Base-by-base conservation (phyloP, 53 echinoderm and acorn worm genomes). In the Holothuria leucospilota region DNA sequence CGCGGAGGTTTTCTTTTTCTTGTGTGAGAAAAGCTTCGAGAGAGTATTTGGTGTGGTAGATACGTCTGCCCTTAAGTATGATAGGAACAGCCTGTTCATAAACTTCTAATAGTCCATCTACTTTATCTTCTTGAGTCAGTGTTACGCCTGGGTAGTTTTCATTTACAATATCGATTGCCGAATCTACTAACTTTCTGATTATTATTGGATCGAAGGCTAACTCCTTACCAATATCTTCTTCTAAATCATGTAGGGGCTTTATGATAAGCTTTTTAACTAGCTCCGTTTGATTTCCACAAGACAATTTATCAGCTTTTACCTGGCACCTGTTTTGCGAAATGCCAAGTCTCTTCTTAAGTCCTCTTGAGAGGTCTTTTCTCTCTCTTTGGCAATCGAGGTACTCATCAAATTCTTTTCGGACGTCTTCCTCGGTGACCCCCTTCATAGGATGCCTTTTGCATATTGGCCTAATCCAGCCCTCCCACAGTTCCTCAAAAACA, bases 141-240 rank as follows among this genome's bases (percentile, higher is more conserved):
- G 23, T 21, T 27, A 38, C 29, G 6, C 82, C 64, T 15, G 23
- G 23, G 13, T 4, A 51, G 11, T 18, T 39, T 0, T 11, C 34
- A 38, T 65, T 82, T 11, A 82, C 63, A 26, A 18, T 27, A 12
- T 61, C 15, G 5, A 82, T 29, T 21, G 82, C 21, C 7, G 40
- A 38, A 23, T 64, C 63, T 21, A 82, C 62, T 23, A 82, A 51
- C 51, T 82, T 29, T 64, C 39, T 25, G 18, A 82, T 65, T 26
- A 82, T 82, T 23, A 38, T 13, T 18, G 82, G 82, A 13, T 82
- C 82, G 63, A 39, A 82, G 12, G 82, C 82, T 38, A 82, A 39
- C 20, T 82, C 82, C 30, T 82, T 41, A 1, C 0, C 41, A 23
- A 82, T 63, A 39, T 46, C 63, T 27, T 13, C 42, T 0, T 74